phyloP scores from a whole-genome alignment of 2,113 vertebrate species.

The Struthio camelus region DNA sequence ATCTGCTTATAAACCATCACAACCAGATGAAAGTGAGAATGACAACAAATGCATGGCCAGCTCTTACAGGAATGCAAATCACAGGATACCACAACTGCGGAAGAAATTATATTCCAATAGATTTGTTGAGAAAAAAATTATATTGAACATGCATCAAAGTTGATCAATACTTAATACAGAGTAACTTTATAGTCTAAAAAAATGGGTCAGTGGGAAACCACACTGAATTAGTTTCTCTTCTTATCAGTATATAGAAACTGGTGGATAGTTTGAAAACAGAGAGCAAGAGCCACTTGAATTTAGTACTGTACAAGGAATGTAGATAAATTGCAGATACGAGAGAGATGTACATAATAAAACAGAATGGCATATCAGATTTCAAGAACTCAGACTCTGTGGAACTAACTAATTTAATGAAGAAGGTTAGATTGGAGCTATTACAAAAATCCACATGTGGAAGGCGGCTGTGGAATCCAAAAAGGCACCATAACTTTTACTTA shows the following conservation, averaged over 20 bases:
- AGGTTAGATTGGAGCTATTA: constrained; percentile 28
- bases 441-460: constrained; percentile 42
- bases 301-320: not conserved
- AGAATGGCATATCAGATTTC: constrained; percentile 16
- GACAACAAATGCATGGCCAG: constrained; percentile 8
- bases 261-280: constrained; percentile 32
- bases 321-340: not conserved
- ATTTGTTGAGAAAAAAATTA: not conserved
- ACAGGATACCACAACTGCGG: not conserved
- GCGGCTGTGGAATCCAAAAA: constrained; percentile 25
- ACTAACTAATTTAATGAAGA: constrained; percentile 18
- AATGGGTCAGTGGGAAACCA: not conserved
- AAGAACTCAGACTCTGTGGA: not conserved
- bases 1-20: constrained; percentile 15
- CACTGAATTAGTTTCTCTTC: constrained; percentile 48
- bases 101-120: constrained; percentile 44
- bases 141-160: not conserved
- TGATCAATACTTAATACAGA: not conserved
- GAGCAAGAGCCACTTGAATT: constrained; percentile 30
- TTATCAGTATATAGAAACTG: constrained; percentile 27
- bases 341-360: constrained; percentile 4
- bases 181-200: not conserved
- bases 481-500: not conserved
- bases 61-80: constrained; percentile 36
- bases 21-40: constrained; percentile 38